These are phyloP conservation scores for Drosophila nigritarsus DNA, from an alignment of 2,888 invertebrate genomes.

Conservation along the genomic window DNA sequence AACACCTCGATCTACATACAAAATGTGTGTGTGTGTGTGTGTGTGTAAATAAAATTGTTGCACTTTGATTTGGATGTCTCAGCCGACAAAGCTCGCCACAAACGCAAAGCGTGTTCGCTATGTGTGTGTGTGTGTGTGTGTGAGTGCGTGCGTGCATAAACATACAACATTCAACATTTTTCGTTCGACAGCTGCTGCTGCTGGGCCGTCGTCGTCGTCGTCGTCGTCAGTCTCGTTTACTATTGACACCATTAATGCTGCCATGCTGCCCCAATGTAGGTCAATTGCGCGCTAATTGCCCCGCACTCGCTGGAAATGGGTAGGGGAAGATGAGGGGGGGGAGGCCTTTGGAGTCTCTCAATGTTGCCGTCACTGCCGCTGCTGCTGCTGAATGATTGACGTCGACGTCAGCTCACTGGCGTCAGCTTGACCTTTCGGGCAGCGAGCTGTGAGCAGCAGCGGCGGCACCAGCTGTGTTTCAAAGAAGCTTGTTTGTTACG, in stretches of 20 bases:
- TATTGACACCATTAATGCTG: constrained; percentile 81
- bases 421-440: constrained; percentile 71
- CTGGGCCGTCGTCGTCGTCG: constrained; percentile 12
- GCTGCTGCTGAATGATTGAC: constrained; percentile 59
- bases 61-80: constrained; percentile 53
- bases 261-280: constrained; percentile 77
- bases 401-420: constrained; percentile 27
- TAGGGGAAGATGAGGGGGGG: not conserved
- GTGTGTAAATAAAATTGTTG: constrained; percentile 51
- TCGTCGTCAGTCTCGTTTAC: constrained; percentile 77
- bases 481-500: constrained; percentile 61
- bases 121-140: not conserved
- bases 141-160: constrained; percentile 62
- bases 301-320: constrained; percentile 66
- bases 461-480: constrained; percentile 22
- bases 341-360: constrained; percentile 38
- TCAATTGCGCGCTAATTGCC: constrained; percentile 82
- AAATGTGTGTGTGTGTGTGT: constrained; percentile 35
- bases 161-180: constrained; percentile 59
- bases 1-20: constrained; percentile 12
- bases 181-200: constrained; percentile 51
- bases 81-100: not conserved
- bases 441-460: constrained; percentile 23
- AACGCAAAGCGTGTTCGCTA: constrained; percentile 10
- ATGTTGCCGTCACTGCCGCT: constrained; percentile 54